These are phyloP conservation scores for Ophiothrix spiculata DNA, from an alignment of 35 echinoderm and acorn worm genomes.

Conservation along the genomic window DNA sequence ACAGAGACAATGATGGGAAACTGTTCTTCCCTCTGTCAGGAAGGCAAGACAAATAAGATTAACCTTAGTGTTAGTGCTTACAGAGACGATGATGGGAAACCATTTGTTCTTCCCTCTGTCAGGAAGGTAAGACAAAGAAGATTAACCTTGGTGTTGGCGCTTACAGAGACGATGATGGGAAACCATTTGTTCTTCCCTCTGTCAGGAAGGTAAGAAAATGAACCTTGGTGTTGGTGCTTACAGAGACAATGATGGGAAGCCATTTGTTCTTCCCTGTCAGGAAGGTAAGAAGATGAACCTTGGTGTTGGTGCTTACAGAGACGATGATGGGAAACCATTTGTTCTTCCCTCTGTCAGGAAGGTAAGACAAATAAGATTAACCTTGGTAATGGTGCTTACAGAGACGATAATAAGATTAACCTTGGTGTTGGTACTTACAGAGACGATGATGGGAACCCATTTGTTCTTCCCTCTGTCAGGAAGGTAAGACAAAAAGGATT, in stretches of 20 bases:
- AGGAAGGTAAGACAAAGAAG: conserved; percentile 79
- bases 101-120: conserved; percentile 75
- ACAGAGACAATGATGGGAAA: no score
- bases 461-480: conserved; percentile 71
- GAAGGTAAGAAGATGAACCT: conserved; percentile 96
- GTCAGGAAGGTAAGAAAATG: conserved; percentile 66
- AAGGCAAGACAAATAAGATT: conserved; percentile 81
- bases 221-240: conserved; percentile 96
- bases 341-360: conserved; percentile 76
- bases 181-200: conserved; percentile 84
- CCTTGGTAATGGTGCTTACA: conserved; percentile 91
- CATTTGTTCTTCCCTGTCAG: conserved; percentile 80
- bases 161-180: conserved; percentile 88
- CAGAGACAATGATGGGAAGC: conserved; percentile 92
- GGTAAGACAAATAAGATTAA: conserved; percentile 88
- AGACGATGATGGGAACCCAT: conserved; percentile 92
- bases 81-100: conserved; percentile 90
- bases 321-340: conserved; percentile 95
- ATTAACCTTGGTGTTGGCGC: conserved; percentile 98
- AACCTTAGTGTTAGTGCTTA: conserved; percentile 94
- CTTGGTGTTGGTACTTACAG: conserved; percentile 91
- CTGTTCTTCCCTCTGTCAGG: no score
- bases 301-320: conserved; percentile 92
- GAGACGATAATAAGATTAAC: conserved; percentile 93
- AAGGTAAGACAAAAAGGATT: conserved; percentile 83